These are phyloP conservation scores for Paralvinella palmiformis DNA, from an alignment of 1,140 invertebrate genomes.

Conservation along the genomic window DNA sequence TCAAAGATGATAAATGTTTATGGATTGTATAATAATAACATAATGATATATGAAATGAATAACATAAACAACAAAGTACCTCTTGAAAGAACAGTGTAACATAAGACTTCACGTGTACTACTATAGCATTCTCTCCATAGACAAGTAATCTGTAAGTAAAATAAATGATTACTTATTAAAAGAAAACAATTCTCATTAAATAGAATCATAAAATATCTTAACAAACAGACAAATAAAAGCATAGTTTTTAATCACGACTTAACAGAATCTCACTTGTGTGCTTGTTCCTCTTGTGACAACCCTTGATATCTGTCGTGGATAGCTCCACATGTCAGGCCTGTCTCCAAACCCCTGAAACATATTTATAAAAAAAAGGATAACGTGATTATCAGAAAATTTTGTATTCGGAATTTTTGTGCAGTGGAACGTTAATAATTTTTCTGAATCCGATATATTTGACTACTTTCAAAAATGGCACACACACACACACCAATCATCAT, in stretches of 20 bases:
- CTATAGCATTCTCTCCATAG: constrained; percentile 55
- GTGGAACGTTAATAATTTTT: neutral
- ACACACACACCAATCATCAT: neutral
- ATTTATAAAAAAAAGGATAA: neutral
- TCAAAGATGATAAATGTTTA: neutral
- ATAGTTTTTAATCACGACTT: neutral
- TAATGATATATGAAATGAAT: neutral
- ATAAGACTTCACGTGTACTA: constrained; percentile 56
- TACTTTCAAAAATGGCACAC: neutral
- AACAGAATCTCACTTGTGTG: constrained; percentile 32
- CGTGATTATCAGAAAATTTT: neutral
- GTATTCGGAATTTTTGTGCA: neutral
- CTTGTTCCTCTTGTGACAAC: constrained; percentile 34
- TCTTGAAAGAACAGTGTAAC: constrained; percentile 42
- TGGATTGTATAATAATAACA: neutral
- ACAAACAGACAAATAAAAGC: neutral
- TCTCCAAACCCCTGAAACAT: constrained; percentile 42
- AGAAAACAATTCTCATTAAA: neutral
- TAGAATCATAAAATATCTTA: neutral
- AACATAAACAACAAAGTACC: constrained; percentile 25
- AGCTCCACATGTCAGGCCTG: constrained; percentile 36
- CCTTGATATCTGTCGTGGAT: constrained; percentile 45
- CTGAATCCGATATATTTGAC: neutral
- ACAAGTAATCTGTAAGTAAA: constrained; percentile 45
- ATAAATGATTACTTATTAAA: constrained; percentile 4